A percentile compares a stretch with the other conserved stretches of the same genome.
Conservation (phyloP, 2,797 vertebrate species). For the Alcedo quadribrachys region DNA sequence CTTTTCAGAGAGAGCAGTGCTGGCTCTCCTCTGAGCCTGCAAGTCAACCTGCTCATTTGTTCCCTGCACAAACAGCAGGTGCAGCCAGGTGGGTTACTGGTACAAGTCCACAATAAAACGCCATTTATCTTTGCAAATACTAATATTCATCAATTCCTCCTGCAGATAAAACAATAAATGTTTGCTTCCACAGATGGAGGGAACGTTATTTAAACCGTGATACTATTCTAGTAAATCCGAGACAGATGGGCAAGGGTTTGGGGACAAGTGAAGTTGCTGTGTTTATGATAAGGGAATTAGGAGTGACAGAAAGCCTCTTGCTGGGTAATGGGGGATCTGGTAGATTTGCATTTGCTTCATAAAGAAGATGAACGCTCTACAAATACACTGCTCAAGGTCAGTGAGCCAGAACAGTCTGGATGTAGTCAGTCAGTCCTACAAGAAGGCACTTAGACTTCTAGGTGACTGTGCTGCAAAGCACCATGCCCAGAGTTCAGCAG, state of each 20-base stretch:
- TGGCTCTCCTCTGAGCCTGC: neutral
- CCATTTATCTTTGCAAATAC: neutral
- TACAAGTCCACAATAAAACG: neutral
- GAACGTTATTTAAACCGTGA: conserved; percentile 32
- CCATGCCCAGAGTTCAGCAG: rapidly evolving
- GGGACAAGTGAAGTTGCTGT: conserved; percentile 42
- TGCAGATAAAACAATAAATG: conserved; percentile 41
- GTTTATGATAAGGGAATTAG: conserved; percentile 56
- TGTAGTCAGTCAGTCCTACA: neutral
- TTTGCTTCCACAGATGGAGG: conserved; percentile 19
- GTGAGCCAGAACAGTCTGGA: neutral
- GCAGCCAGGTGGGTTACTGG: neutral
- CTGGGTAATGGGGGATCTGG: neutral
- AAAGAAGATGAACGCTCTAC: neutral
- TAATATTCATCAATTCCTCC: conserved; percentile 19
- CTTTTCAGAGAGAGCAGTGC: neutral
- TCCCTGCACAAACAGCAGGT: neutral
- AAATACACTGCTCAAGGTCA: neutral
- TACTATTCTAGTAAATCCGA: conserved; percentile 30
- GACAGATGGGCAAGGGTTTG: conserved; percentile 39
- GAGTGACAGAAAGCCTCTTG: conserved; percentile 22
- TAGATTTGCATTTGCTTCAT: conserved; percentile 5
- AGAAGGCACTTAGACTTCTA: neutral
- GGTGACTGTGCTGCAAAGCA: neutral
- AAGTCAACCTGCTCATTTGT: neutral